phyloP scores from a whole-genome alignment of 2,797 vertebrate genomes.

The Schizopygopsis pylzovi region DNA sequence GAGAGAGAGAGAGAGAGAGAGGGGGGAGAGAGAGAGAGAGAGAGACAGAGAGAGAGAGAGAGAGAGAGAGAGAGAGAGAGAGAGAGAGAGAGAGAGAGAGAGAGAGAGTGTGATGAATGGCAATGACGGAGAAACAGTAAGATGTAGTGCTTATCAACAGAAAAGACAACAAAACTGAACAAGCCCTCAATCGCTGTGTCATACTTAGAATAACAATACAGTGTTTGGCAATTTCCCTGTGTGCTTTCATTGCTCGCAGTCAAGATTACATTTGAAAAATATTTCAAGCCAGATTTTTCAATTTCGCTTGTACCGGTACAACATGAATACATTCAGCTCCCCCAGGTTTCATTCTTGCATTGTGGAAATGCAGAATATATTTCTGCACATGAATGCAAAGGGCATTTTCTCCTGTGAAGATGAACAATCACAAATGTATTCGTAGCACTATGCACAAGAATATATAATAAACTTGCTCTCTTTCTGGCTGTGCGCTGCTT shows the following conservation, averaged over 20 bases:
- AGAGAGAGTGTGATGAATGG: no score
- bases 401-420: conserved; percentile 12
- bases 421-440: conserved; percentile 6
- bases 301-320: conserved; percentile 19
- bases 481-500: neutral
- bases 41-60: neutral
- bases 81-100: neutral
- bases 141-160: conserved; percentile 29
- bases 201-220: conserved; percentile 34
- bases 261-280: conserved; percentile 41
- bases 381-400: conserved; percentile 13
- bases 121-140: neutral
- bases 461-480: neutral
- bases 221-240: conserved; percentile 32
- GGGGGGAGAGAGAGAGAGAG: neutral
- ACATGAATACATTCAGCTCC: conserved; percentile 30
- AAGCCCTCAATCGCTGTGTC: conserved; percentile 24
- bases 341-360: conserved; percentile 19
- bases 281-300: conserved; percentile 37
- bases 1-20: neutral
- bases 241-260: conserved; percentile 32
- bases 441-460: neutral
- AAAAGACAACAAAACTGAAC: conserved; percentile 33
- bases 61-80: no score
- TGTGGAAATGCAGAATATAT: conserved; percentile 27